Percentiles rank a stretch among this genome's conserved stretches.
Conservation (phyloP, 2,888 invertebrate species). For the Leptothorax acervorum region DNA sequence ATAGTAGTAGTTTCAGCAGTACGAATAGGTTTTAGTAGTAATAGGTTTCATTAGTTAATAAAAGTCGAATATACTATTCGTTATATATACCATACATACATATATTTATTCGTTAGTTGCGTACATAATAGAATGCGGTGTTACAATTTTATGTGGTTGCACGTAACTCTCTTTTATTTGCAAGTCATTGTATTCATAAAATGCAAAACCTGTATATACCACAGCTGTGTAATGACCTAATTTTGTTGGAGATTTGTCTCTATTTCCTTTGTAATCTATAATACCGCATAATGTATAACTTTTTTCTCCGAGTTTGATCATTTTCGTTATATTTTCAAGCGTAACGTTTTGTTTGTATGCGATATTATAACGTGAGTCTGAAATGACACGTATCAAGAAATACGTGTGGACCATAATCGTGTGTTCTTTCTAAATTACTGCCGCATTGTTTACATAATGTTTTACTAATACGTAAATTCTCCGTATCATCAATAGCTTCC, state of each 20-base stretch:
- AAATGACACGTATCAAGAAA: neutral
- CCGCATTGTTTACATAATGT: neutral
- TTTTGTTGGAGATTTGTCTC: neutral
- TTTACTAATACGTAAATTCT: neutral
- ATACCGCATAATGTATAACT: neutral
- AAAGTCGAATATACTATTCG: too few species aligned
- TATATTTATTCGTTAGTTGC: too few species aligned
- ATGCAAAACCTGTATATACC: neutral
- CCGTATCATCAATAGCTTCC: neutral
- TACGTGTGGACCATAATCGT: neutral
- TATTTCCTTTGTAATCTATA: neutral
- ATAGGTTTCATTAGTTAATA: too few species aligned
- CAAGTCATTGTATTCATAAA: neutral
- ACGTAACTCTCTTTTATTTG: too few species aligned
- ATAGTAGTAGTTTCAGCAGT: too few species aligned
- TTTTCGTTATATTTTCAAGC: neutral
- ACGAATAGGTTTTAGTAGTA: too few species aligned
- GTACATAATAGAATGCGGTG: too few species aligned
- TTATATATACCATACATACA: too few species aligned
- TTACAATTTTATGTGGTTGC: too few species aligned
- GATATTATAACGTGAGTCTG: neutral
- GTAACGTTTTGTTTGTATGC: neutral
- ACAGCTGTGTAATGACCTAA: neutral
- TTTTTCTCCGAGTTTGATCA: neutral
- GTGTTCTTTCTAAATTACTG: neutral